Conservation (phyloP, 2,888 invertebrate genomes). For the Candidula unifasciata region DNA sequence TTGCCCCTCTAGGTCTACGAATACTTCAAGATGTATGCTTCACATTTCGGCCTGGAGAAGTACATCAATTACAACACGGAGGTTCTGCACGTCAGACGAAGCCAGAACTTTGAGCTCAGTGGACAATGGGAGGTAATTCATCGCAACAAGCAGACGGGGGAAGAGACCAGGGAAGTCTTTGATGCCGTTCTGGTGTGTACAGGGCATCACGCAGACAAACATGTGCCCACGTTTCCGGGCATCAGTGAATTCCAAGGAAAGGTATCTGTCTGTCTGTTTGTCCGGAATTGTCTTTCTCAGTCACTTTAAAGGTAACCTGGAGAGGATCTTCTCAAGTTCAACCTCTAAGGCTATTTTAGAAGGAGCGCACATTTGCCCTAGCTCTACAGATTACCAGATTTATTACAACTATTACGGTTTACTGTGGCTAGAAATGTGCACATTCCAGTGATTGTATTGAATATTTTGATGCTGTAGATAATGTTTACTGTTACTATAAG, state of each 20-base stretch:
- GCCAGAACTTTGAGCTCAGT: constrained; percentile 60
- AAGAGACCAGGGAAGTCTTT: constrained; percentile 58
- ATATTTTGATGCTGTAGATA: too few relatives aligned
- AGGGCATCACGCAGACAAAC: constrained; percentile 68
- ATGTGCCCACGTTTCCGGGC: constrained; percentile 64
- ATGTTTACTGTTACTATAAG: too few relatives aligned
- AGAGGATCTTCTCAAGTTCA: too few relatives aligned
- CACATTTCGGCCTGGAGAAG: constrained; percentile 68
- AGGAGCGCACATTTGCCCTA: too few relatives aligned
- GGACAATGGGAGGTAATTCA: constrained; percentile 66
- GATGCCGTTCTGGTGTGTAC: constrained; percentile 70
- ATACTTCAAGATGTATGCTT: constrained; percentile 75
- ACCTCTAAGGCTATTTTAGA: too few relatives aligned
- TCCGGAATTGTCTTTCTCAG: too few relatives aligned
- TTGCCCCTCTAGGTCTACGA: constrained; percentile 46
- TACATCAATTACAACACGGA: constrained; percentile 71
- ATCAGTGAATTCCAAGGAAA: constrained; percentile 66
- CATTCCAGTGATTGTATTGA: too few relatives aligned
- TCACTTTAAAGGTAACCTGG: too few relatives aligned
- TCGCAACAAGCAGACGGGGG: constrained; percentile 58
- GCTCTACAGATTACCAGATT: too few relatives aligned
- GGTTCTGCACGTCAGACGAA: constrained; percentile 56
- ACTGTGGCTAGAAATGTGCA: too few relatives aligned
- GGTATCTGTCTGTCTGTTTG: not conserved
- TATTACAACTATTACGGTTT: too few relatives aligned